These are phyloP conservation scores for Melanchra persicariae DNA, from an alignment of 2,888 invertebrate genomes.

Conservation along the genomic window DNA sequence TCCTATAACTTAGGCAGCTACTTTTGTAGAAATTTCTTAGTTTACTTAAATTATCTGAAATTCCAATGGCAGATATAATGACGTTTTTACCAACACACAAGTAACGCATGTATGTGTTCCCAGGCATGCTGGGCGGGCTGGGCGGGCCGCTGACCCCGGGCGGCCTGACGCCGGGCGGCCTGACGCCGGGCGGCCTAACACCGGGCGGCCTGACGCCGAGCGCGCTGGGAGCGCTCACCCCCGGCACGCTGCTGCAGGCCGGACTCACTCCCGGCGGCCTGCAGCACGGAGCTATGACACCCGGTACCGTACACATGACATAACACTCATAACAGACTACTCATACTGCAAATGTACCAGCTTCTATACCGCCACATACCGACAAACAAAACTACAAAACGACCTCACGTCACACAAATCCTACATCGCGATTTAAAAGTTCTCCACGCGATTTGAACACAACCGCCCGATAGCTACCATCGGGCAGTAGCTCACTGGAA, in stretches of 20 bases:
- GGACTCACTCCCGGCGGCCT: slow-evolving; percentile 82
- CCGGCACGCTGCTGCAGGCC: slow-evolving; percentile 79
- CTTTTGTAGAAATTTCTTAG: neutral
- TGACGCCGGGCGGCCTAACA: slow-evolving; percentile 81
- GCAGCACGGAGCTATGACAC: slow-evolving; percentile 81
- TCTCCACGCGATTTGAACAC: no score
- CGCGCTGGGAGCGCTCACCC: slow-evolving; percentile 79
- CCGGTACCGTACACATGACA: slow-evolving; percentile 57
- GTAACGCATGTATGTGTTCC: neutral
- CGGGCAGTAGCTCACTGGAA: no score
- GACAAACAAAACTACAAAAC: no score
- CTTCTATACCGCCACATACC: no score
- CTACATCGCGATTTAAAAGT: no score
- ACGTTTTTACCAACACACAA: neutral
- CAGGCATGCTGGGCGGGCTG: slow-evolving; percentile 76
- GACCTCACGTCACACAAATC: no score
- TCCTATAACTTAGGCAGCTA: neutral
- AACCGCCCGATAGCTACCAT: no score
- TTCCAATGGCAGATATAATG: neutral
- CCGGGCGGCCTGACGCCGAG: slow-evolving; percentile 78
- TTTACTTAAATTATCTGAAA: neutral
- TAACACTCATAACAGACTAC: no score
- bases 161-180: slow-evolving; percentile 76
- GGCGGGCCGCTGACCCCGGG: slow-evolving; percentile 82
- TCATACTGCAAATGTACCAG: no score